phyloP scores from a whole-genome alignment of 2,888 invertebrate species.

The Pseudococcus jackbeardsleyi region DNA sequence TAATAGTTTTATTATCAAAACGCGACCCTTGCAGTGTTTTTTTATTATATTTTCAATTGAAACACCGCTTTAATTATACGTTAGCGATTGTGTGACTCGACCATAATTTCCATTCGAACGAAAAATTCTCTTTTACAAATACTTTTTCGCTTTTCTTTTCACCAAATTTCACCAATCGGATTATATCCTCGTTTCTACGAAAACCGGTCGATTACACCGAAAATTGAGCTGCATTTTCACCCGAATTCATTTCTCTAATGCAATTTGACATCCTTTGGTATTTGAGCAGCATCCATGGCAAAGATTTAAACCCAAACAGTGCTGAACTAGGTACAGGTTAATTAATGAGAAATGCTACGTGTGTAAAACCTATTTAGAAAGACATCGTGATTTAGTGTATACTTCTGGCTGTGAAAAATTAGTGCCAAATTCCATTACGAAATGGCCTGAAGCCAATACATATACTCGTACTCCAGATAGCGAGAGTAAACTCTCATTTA shows the following conservation, averaged over 20 bases:
- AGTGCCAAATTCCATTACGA: constrained; percentile 51
- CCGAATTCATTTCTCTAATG: no score
- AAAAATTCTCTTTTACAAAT: neutral
- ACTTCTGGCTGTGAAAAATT: constrained; percentile 43
- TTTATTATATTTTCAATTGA: constrained; percentile 8
- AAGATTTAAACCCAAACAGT: neutral
- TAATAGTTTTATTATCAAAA: constrained; percentile 19
- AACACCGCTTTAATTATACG: neutral
- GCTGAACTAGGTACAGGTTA: neutral
- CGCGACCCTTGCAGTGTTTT: neutral
- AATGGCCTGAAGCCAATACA: constrained; percentile 36
- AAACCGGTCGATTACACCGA: neutral
- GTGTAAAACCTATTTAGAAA: neutral
- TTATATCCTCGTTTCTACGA: neutral
- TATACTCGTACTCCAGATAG: constrained; percentile 49
- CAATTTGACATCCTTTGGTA: no score
- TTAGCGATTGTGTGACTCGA: neutral
- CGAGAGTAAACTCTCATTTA: neutral
- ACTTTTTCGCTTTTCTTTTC: neutral
- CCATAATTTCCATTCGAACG: neutral
- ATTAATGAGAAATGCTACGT: neutral
- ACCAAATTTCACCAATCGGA: neutral
- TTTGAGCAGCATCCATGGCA: no score
- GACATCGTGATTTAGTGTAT: neutral
- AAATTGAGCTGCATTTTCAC: neutral